Evolutionary conservation across 2,888 invertebrate species (phyloP), one percentile per base, ranked within the genome.

Genomic region (Pseudeuparius sepicola): DNA sequence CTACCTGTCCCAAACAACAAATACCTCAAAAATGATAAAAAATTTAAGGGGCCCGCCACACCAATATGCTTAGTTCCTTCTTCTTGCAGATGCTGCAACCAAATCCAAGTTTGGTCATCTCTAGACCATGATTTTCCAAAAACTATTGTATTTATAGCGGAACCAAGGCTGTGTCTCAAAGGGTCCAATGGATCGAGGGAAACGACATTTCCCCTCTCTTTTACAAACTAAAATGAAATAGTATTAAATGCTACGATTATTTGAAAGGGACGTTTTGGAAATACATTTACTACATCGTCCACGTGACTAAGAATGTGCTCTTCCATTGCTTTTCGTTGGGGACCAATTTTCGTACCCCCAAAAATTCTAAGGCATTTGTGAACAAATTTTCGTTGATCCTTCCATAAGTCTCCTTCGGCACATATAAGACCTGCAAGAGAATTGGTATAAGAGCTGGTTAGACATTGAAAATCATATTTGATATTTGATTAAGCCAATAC

Each of bases 11-110:
- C 20, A 20, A n/a, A n/a, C n/a, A n/a, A n/a, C n/a, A n/a, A n/a
- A n/a, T n/a, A 50, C 51, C 51, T 47, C 11, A 51, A 37, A 37
- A 50, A 76, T 9, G 90, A 87, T 43, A 90, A 64, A 60, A 89
- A 90, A 59, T 90, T 90, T 2, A 88, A 68, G 7, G 80, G 73
- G 2, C 83, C 87, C 1, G 87, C 79, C 2, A 90, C 73, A 0
- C 87, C 86, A 54, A 90, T 80, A 49, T 78, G 71, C 54, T 84
- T 80, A 30, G 82, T 76, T 1, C 89, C 88, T 57, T 86, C 83
- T 54, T 87, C 86, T 58, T 88, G 85, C 31, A 85, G 65, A 47
- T 76, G 64, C 50, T 81, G 74, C 36, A 88, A 63, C 73, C 83
- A 83, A 36, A 64, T 65, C 86, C 89, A 90, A 4, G 75, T 75